Base-by-base conservation (phyloP, 2,113 vertebrate genomes). In the Perca fluviatilis region DNA sequence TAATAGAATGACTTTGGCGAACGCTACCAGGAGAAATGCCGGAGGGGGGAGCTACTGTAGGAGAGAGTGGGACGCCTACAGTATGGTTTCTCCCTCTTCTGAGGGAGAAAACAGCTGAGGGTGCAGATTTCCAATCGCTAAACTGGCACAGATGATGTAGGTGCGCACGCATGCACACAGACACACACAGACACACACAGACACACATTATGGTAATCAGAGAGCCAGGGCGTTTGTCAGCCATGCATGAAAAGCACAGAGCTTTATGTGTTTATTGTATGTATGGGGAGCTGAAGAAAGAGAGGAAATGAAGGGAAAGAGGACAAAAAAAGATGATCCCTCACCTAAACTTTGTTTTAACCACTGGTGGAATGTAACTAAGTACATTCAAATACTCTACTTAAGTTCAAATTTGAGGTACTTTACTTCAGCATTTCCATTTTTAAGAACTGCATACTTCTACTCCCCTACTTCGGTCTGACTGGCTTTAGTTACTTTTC, bases 21-120 rank as follows among this genome's bases (percentile, higher is more conserved):
- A 90, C 83, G 69, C 79, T 93, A 95, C 95, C 94, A 93, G 91
- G 86, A 94, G 95, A 93, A 93, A 91, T 86, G 94, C 95, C 84
- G 53, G 63, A 61, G 85, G 89, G 61, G 84, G 82, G 77, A 74
- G 61, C 71, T 46, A 14, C 50, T 53, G 30, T 8, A 9, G 62
- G 30, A 51, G 83, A 76, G 85, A 76, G 40, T 43, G 84, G 83
- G 84, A 80, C 58, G 92, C 89, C 91, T 78, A 86, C 67, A 82
- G 88, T 79, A 82, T 54, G 81, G 70, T 80, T 82, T 84, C 87
- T 74, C 76, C 90, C 85, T 89, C 83, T 86, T 77, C 90, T 86
- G 88, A 54, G 21, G 16, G 33, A 47, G 25, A 83, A 90, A 94
- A 94, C 77, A 84, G 95, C 95, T 95, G 95, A 95, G 91, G 64